Base-by-base conservation (phyloP, 2,888 invertebrate species). In the Amphipoea lucens region DNA sequence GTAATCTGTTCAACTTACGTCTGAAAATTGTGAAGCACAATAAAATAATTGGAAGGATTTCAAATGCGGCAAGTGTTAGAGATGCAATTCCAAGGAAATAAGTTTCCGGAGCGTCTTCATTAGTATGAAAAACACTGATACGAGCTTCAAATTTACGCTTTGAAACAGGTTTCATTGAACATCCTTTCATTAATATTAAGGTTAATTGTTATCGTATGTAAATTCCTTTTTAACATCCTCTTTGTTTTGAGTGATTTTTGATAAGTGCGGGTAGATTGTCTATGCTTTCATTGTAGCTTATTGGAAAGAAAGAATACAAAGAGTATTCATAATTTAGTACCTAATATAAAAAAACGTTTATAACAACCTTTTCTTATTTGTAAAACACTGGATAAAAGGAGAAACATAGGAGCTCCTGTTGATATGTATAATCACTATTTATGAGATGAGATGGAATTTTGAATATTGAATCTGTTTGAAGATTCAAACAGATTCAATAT, bases 91-190 rank as follows among this genome's bases (percentile, higher is more conserved):
- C 42, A 76, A 78, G 36, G 68, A 63, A 84, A 65, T 70, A 1
- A 1, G 60, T 66, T 70, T 79, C 74, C 74, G 72, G 17, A 76
- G 57, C 69, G 29, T 40, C 73, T 74, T 23, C 12, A 76, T 86
- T 83, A 4, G 23, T n/a, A 51, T 74, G 17, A 23, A 76, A 79
- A 79, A n/a, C 17, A 48, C 54, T 72, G 73, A 87, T 74, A 79
- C 7, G 36, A 65, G 45, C 12, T 68, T 29, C 29, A 29, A 29
- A 29, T 29, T 29, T 48, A 54, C 11, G 23, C 54, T 63, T 77
- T n/a, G 51, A 75, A 84, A 80, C 69, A 12, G 83, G 86, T 84
- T 77, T 72, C 62, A 73, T 67, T 74, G 66, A 85, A 87, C 68
- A 85, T 83, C 85, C 80, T 79, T 69, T 66, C 57, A 66, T 77